A percentile compares a stretch with the other conserved stretches of the same genome.
These are phyloP conservation scores for Mechanitis mazaeus DNA, from an alignment of 2,888 invertebrate genomes.

Conservation along the genomic window DNA sequence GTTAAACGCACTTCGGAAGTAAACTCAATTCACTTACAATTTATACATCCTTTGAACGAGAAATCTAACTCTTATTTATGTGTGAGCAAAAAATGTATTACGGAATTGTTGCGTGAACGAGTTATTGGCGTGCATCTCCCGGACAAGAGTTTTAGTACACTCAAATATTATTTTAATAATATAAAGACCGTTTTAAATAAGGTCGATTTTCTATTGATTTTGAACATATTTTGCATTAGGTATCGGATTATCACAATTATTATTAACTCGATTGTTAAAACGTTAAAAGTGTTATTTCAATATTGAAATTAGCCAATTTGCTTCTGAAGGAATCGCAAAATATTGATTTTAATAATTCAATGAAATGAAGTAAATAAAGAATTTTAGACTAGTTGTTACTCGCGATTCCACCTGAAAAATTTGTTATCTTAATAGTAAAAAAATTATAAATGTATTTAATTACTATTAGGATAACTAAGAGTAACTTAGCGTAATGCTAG, in stretches of 20 bases:
- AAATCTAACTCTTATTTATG: constrained; percentile 34
- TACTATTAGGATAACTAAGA: too few relatives aligned
- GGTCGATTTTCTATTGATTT: constrained; percentile 29
- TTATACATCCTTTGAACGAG: constrained; percentile 25
- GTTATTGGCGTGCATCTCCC: constrained; percentile 67
- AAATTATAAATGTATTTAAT: too few relatives aligned
- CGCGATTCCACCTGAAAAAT: too few relatives aligned
- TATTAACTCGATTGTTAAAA: constrained; percentile 30
- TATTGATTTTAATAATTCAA: background rate
- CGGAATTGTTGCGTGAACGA: constrained; percentile 56
- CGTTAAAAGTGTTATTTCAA: constrained; percentile 9
- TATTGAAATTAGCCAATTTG: constrained; percentile 12
- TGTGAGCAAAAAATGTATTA: constrained; percentile 40
- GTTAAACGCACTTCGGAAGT: background rate
- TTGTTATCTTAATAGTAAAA: too few relatives aligned
- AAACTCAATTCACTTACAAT: constrained; percentile 8
- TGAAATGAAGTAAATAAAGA: too few relatives aligned
- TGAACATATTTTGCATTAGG: constrained; percentile 41
- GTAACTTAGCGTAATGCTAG: too few relatives aligned
- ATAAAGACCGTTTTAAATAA: constrained; percentile 23
- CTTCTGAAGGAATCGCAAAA: constrained; percentile 5
- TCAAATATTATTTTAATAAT: constrained; percentile 20
- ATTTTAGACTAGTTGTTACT: too few relatives aligned
- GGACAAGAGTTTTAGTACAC: constrained; percentile 37
- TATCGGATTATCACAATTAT: constrained; percentile 49